phyloP scores from a whole-genome alignment of 2,888 invertebrate species.

The Agrotis segetum region DNA sequence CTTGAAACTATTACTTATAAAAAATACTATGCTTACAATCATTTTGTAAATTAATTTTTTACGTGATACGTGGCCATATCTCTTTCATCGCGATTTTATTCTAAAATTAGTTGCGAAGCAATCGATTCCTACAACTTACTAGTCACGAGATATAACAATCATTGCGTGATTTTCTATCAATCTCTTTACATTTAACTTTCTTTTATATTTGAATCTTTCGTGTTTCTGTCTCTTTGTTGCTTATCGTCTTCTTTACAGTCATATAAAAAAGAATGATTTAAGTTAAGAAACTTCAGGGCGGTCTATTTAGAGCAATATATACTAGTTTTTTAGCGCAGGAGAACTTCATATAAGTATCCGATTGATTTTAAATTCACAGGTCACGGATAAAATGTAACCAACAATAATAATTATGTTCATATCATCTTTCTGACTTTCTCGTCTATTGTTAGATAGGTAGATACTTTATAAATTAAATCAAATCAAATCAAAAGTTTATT shows the following conservation, averaged over 20 bases:
- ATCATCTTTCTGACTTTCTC: no score
- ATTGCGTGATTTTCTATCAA: conserved; percentile 45
- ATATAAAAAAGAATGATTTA: no score
- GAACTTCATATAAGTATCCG: no score
- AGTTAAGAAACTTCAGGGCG: no score
- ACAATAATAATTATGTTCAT: no score
- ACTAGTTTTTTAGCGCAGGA: no score
- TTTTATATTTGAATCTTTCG: conserved; percentile 21
- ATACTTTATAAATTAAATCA: no score
- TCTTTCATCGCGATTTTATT: conserved; percentile 16
- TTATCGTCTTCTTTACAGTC: not conserved
- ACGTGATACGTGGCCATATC: conserved; percentile 11
- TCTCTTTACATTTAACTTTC: conserved; percentile 36
- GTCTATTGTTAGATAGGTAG: not conserved
- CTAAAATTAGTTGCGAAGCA: conserved; percentile 19
- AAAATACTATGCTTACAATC: conserved; percentile 6
- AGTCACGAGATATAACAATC: conserved; percentile 40
- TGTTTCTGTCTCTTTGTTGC: conserved; percentile 34
- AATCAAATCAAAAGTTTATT: no score
- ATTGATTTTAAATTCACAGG: no score
- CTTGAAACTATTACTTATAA: conserved; percentile 2
- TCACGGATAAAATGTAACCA: no score
- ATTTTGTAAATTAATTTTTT: not conserved
- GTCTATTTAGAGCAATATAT: no score
- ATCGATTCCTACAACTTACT: conserved; percentile 15